Evolutionary conservation across 2,113 vertebrate genomes (phyloP), one percentile per base, ranked within the genome.

Genomic region (Capra hircus): DNA sequence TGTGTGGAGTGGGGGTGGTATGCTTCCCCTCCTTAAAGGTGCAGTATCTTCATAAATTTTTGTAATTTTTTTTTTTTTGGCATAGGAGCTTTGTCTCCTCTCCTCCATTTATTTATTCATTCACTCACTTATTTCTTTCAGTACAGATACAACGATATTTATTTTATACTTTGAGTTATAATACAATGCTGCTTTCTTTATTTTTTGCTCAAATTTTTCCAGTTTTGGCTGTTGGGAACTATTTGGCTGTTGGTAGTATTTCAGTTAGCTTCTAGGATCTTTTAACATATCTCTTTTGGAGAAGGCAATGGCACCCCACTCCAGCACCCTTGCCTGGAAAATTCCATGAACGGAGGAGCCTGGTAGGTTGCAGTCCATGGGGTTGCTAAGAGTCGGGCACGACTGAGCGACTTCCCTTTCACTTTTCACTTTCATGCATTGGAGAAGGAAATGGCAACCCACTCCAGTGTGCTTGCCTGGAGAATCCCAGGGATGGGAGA

Each of bases 361-460:
- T 59, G 57, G 57, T 28, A 5, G 57, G 57, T 11, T 59, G 25
- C 10, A 59, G 25, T 59, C 57, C 25, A 27, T 28, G 57, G 57
- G 25, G 21, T 59, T 4, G 2, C 2, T 0, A 27, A 59, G 57
- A 59, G 25, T 27, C 4, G 0, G 57, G 12, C 57, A 59, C 1
- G 4, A 59, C 25, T 59, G 10, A 59, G 57, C 4, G 3, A 59
- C 57, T 27, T 59, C 25, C 23, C 57, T 59, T 27, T 27, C 25
- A 27, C 4, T 59, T 59, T 27, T 59, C 57, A 5, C 57, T 27
- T 59, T 27, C 25, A 11, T 27, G 57, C 57, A 59, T 2, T 27
- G 57, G 25, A 27, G 10, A 27, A 59, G 57, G 25, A 59, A 59
- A 27, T 59, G 57, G 57, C 57, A 59, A 59, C 10, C 57, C 25